phyloP scores from a whole-genome alignment of 2,888 invertebrate genomes.

The Pachymerium ferrugineum region DNA sequence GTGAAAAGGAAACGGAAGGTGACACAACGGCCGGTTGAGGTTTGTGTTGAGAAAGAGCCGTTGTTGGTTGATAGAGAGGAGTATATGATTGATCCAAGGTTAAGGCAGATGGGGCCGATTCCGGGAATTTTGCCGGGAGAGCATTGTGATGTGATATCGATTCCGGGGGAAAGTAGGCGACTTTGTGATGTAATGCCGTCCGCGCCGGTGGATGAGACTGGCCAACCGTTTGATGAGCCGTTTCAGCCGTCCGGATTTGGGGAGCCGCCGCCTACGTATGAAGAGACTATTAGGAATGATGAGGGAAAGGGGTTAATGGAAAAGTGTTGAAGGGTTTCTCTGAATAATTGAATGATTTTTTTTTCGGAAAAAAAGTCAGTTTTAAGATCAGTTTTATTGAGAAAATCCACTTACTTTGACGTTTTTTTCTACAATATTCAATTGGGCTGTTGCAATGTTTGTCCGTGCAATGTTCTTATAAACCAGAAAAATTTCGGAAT shows the following conservation, averaged over 20 bases:
- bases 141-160: no score
- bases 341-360: no score
- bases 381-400: no score
- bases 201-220: background rate
- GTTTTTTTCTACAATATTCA: no score
- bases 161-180: no score
- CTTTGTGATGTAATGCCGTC: background rate
- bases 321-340: background rate
- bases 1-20: background rate
- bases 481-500: background rate
- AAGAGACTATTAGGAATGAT: background rate
- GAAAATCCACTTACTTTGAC: no score
- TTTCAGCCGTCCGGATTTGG: background rate
- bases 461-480: background rate
- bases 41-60: background rate
- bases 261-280: conserved; percentile 26
- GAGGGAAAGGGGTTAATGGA: background rate
- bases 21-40: background rate
- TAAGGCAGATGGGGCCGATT: background rate
- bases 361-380: no score
- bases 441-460: background rate
- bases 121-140: no score
- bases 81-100: background rate
- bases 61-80: background rate
- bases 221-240: background rate